Percentiles rank a stretch among this genome's conserved stretches.
phyloP scores from a whole-genome alignment of 1,140 invertebrate species.

The Bacillus rossius region DNA sequence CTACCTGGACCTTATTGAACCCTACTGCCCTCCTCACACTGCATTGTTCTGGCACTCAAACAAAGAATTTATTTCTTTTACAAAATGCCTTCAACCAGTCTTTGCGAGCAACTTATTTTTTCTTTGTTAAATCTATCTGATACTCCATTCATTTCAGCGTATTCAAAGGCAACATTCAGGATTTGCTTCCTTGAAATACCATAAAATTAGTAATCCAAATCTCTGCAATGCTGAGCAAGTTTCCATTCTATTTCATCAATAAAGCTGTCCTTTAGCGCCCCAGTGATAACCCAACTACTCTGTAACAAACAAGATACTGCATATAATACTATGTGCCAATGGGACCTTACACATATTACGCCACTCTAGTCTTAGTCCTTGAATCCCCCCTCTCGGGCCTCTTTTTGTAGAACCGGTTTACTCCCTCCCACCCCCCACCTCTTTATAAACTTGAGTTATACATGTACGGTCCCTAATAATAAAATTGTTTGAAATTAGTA shows the following conservation, averaged over 20 bases:
- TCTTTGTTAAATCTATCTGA: conserved; percentile 17
- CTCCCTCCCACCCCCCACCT: too few relatives aligned
- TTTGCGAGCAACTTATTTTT: conserved; percentile 20
- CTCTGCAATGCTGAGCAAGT: conserved; percentile 11
- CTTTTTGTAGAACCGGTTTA: too few relatives aligned
- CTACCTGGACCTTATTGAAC: conserved; percentile 26
- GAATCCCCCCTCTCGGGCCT: too few relatives aligned
- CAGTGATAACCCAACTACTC: too few relatives aligned
- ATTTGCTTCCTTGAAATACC: conserved; percentile 24
- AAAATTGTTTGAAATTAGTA: too few relatives aligned
- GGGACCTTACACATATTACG: too few relatives aligned
- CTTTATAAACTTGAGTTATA: too few relatives aligned
- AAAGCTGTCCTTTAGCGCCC: conserved; percentile 3
- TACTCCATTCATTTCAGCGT: conserved; percentile 23
- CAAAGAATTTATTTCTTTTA: conserved; percentile 16
- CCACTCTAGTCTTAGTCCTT: too few relatives aligned
- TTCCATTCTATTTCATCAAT: conserved; percentile 18
- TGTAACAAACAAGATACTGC: too few relatives aligned
- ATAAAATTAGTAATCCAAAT: conserved; percentile 21
- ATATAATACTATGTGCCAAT: too few relatives aligned
- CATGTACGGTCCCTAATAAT: too few relatives aligned
- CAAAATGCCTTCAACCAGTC: conserved; percentile 28
- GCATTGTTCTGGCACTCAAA: too few relatives aligned
- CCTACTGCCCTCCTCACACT: conserved; percentile 1
- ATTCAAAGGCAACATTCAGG: conserved; percentile 26